Percentiles rank a stretch among this genome's conserved stretches.
Conservation (phyloP, 2,797 vertebrate species). For the Echiichthys vipera region DNA sequence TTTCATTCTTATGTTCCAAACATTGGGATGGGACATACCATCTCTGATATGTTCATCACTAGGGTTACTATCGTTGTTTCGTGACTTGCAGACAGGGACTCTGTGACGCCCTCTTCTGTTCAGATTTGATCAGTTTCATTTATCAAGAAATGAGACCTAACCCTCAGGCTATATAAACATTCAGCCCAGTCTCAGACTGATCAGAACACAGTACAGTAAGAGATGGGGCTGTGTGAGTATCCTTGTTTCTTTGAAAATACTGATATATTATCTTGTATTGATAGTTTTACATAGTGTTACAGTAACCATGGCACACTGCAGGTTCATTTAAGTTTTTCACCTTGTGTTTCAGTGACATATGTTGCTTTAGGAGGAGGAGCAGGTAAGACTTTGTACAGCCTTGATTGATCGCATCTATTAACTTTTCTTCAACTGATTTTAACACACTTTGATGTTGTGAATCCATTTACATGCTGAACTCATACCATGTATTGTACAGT, state of each 20-base stretch:
- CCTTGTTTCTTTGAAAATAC: background rate
- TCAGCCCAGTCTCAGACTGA: no score
- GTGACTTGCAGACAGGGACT: background rate
- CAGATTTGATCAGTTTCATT: background rate
- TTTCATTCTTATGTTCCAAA: no score
- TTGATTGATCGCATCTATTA: background rate
- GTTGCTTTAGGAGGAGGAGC: background rate
- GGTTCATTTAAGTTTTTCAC: background rate
- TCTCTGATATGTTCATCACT: no score
- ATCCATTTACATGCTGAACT: background rate
- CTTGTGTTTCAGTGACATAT: constrained; percentile 6
- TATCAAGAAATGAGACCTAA: background rate
- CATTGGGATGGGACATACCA: no score
- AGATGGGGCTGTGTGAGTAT: background rate
- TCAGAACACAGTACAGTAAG: background rate
- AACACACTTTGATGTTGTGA: background rate
- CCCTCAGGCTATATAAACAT: background rate
- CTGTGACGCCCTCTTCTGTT: background rate
- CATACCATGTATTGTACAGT: background rate
- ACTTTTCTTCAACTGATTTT: background rate
- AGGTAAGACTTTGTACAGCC: constrained; percentile 7
- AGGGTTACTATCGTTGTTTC: no score
- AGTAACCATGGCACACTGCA: background rate
- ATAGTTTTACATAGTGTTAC: background rate
- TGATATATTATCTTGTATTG: background rate